Evolutionary conservation across 2,113 vertebrate genomes (phyloP), one percentile per base, ranked within the genome.

Genomic region (Pavo muticus): DNA sequence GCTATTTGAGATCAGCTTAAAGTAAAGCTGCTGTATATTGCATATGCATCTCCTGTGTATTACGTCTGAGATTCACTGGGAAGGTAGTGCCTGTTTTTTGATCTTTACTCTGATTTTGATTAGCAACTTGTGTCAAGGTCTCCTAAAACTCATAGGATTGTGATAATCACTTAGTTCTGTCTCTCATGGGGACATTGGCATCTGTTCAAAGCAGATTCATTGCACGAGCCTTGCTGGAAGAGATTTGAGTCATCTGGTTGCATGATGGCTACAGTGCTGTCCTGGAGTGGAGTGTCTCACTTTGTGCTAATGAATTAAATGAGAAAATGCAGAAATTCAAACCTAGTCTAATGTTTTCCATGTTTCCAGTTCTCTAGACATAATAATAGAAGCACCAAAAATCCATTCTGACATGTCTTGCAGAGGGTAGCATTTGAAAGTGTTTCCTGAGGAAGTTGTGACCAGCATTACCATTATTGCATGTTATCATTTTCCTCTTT

Each of bases 161-260:
- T n/a, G 44, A 27, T 69, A 45, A 20, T 77, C 10, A 5, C 37
- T 67, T 81, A 32, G 14, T 57, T 56, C 40, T 81, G 37, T 18
- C 20, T 63, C 40, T 54, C 0, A 0, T 40, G 25, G 25, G 35
- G 21, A 30, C 8, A 2, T 16, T 1, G 1, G 54, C 39, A 23
- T 69, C 24, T 9, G 6, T 68, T 77, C 60, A 63, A 25, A 57
- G 47, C 2, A 2, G 44, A 59, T 16, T 64, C 29, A 21, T 86
- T 73, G 25, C 4, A 0, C 1, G 2, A 81, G 59, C 32, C 29
- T 61, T 1, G 1, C 27, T 76, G 21, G 39, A 48, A 84, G n/a
- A 88, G 15, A 7, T 30, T 59, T 63, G 3, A 7, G 10, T 78
- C 37, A 35, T 32, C 48, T n/a, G 39, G 5, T 39, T 44, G 11